Evolutionary conservation across 2,888 invertebrate genomes (phyloP), one percentile per base, ranked within the genome.

Genomic region (Amphipyra tragopoginis): DNA sequence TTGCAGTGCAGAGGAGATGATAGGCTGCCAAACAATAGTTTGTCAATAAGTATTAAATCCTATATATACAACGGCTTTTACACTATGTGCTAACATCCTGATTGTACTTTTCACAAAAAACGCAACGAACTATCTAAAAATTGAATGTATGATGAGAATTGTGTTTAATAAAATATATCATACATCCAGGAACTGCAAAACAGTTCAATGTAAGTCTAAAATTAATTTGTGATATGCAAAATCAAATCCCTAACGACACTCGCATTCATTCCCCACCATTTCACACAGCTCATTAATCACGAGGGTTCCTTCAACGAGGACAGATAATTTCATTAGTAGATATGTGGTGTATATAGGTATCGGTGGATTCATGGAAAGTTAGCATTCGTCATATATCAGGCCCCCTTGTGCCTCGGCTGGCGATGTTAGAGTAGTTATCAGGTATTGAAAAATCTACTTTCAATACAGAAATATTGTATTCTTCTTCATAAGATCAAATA

Each of bases 321-420:
- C 86, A 89, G 87, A 91, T 91, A 90, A 92, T 90, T 91, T 91
- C 90, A 93, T 92, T 93, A 91, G 85, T 79, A 57, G 78, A 84
- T 84, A 82, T 81, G 80, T 81, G 57, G 81, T 82, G 86, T 82
- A 84, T 84, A 79, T 80, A 75, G 62, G 70, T 77, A 77, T 78
- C 10, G 53, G 36, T 13, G 42, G 42, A 42, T 15, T 42, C 79
- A 77, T 78, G 81, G 85, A 84, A 86, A 86, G 84, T 82, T 78
- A 69, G 72, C 83, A 90, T 92, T 91, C 86, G 89, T 92, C 92
- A 91, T 89, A 89, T 86, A 91, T 90, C 87, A 87, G 83, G 81
- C 84, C 29, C 29, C 29, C 7, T 29, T 29, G 29, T 29, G 29
- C 29, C 4, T 29, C 2, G 5, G 1, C 29, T 29, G 7, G 29